Percentiles rank a stretch among this genome's conserved stretches.
Conservation (phyloP, 1,140 invertebrate genomes). For the Meloidogyne chitwoodi region DNA sequence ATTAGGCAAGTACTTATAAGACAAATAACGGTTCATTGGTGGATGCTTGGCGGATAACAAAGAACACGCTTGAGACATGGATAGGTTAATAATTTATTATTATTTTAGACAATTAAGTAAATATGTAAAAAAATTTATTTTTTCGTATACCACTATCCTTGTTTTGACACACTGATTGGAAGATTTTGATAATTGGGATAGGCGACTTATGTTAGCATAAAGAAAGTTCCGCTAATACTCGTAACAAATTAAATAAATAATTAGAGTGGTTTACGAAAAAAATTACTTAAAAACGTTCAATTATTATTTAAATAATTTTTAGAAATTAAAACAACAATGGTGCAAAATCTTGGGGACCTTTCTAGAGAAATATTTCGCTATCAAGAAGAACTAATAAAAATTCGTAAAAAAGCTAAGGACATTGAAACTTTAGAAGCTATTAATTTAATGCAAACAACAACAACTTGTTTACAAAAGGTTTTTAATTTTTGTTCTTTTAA, state of each 20-base stretch:
- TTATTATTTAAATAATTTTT: no score
- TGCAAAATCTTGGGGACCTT: slow-evolving; percentile 51
- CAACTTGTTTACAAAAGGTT: slow-evolving; percentile 59
- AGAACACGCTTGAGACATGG: slow-evolving; percentile 54
- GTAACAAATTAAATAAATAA: no score
- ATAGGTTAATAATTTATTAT: slow-evolving; percentile 9
- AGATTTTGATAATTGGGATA: no score
- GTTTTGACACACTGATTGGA: no score
- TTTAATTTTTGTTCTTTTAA: background rate
- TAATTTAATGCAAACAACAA: slow-evolving; percentile 60
- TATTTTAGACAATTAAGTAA: no score
- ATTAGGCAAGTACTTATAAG: slow-evolving; percentile 43
- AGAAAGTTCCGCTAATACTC: no score
- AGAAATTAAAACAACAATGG: slow-evolving; percentile 47
- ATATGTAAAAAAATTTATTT: background rate
- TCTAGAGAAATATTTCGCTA: slow-evolving; percentile 44
- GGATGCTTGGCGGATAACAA: slow-evolving; percentile 55
- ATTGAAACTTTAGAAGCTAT: slow-evolving; percentile 55
- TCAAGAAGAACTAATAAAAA: slow-evolving; percentile 49
- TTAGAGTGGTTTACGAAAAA: no score
- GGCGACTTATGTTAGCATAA: no score
- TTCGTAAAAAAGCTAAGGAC: slow-evolving; percentile 51
- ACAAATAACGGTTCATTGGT: slow-evolving; percentile 44
- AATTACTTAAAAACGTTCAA: no score
- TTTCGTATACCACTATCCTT: no score